A percentile compares a stretch with the other conserved stretches of the same genome.
phyloP scores from a whole-genome alignment of 1,140 invertebrate genomes.

The Neodiprion fabricii region DNA sequence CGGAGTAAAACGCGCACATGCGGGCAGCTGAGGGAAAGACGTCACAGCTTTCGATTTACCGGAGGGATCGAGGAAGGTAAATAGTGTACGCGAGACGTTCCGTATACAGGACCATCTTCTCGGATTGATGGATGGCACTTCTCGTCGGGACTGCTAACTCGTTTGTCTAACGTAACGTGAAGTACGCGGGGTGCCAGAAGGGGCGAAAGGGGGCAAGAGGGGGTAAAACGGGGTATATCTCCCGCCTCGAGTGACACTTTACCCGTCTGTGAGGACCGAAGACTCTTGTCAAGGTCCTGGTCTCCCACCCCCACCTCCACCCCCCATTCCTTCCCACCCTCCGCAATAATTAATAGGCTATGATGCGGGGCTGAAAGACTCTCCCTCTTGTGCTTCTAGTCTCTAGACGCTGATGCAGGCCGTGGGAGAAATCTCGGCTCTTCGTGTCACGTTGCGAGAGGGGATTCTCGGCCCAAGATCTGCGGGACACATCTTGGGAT shows the following conservation, averaged over 20 bases:
- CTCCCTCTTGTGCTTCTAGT: not conserved
- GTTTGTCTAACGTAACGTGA: constrained; percentile 1
- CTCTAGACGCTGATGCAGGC: not conserved
- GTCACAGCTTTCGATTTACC: not conserved
- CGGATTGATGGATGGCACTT: constrained; percentile 7
- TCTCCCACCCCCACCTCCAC: not conserved
- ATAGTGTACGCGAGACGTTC: not conserved
- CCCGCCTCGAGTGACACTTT: not conserved
- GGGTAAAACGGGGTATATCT: not conserved
- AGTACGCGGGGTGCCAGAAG: not conserved
- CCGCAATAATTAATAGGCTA: constrained; percentile 2
- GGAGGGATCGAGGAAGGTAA: not conserved
- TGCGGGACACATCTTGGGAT: not conserved
- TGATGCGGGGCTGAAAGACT: not conserved
- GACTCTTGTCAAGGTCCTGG: not conserved
- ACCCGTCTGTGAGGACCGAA: not conserved
- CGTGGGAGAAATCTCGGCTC: not conserved
- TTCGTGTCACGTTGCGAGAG: not conserved
- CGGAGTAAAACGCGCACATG: not conserved
- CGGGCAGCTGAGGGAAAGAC: not conserved
- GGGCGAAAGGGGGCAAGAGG: not conserved
- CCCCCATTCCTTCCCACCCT: not conserved
- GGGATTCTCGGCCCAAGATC: too few species aligned
- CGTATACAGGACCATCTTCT: not conserved
- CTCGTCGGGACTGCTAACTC: not conserved